Conservation (phyloP, 2,797 vertebrate species). For the Pempheris klunzingeri region DNA sequence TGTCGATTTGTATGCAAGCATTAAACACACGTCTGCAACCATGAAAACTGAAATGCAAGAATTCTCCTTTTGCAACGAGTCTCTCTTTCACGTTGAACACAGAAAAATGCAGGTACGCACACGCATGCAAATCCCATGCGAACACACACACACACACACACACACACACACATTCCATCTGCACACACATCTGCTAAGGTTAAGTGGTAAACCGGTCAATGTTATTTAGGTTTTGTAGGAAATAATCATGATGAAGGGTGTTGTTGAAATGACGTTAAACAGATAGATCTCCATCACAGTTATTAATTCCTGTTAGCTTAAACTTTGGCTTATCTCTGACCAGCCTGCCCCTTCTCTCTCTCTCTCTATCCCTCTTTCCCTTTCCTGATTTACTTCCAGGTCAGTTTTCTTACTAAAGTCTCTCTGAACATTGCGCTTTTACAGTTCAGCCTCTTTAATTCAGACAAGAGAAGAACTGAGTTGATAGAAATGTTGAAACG, state of each 20-base stretch:
- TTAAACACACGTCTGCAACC: neutral
- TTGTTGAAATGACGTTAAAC: constrained; percentile 57
- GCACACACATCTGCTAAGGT: constrained; percentile 34
- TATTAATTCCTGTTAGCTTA: constrained; percentile 79
- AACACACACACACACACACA: neutral
- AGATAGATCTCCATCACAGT: constrained; percentile 72
- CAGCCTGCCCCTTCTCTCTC: constrained; percentile 25
- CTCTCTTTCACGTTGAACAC: neutral
- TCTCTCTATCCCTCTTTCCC: neutral
- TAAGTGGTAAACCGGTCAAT: constrained; percentile 53
- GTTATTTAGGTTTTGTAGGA: constrained; percentile 54
- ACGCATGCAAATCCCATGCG: neutral
- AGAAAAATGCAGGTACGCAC: neutral
- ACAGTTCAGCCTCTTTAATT: too few species aligned
- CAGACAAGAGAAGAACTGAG: too few species aligned
- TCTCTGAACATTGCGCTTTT: too few species aligned
- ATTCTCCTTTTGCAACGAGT: neutral
- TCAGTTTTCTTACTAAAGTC: neutral
- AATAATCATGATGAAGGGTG: constrained; percentile 7
- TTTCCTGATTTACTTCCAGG: neutral
- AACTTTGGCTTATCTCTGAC: constrained; percentile 71
- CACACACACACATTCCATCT: neutral
- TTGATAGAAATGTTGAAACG: too few species aligned
- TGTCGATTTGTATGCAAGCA: neutral
- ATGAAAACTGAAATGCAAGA: neutral